Evolutionary conservation across 2,888 invertebrate genomes (phyloP).

Genomic region (Agriotes lineatus): DNA sequence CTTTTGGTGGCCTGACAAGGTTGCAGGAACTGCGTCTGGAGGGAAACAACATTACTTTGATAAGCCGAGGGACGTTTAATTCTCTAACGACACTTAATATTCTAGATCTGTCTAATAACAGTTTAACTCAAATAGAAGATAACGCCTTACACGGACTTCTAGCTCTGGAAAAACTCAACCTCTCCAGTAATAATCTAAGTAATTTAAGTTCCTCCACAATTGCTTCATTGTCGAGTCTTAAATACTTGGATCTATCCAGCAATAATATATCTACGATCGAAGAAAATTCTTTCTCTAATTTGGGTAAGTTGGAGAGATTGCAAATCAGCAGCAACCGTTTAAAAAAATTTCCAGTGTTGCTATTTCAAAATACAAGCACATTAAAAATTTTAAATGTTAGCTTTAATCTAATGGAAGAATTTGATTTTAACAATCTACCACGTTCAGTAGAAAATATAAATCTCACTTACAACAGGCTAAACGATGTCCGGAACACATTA

Average conservation of each 20-base stretch:
- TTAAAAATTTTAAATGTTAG: background rate
- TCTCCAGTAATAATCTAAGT: background rate
- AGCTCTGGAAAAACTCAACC: background rate
- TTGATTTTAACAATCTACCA: background rate
- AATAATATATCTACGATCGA: background rate
- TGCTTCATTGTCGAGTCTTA: background rate
- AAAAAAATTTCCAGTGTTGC: background rate
- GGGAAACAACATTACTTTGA: background rate
- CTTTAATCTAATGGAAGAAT: background rate
- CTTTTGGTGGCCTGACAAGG: conserved; percentile 19
- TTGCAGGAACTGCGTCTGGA: background rate
- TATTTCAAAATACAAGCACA: background rate
- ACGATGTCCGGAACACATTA: too few relatives aligned
- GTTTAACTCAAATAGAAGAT: background rate
- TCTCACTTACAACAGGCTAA: too few relatives aligned
- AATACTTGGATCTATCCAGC: conserved; percentile 4
- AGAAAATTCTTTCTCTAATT: background rate
- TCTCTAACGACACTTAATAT: background rate
- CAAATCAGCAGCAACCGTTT: background rate
- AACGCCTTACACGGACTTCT: background rate
- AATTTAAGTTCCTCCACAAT: background rate
- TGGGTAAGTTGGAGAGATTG: background rate
- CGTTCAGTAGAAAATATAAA: background rate
- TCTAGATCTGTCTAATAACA: background rate
- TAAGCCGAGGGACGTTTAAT: conserved; percentile 3